Evolutionary conservation across 2,113 vertebrate species (phyloP).

Genomic region (Bubo bubo): DNA sequence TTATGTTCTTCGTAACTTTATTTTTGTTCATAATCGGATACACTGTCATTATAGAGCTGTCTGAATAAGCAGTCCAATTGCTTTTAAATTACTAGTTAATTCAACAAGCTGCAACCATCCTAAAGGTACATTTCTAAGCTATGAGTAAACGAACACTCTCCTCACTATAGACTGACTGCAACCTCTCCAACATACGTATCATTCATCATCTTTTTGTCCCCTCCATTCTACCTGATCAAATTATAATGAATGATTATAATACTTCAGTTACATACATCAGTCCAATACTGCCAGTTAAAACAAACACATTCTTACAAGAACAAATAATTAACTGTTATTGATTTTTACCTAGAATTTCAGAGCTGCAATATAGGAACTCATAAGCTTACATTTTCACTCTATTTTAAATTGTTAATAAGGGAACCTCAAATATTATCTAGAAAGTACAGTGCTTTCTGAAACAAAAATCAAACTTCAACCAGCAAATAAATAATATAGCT

Average conservation of each 20-base stretch:
- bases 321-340: not conserved
- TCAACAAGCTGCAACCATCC: not conserved
- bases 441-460: not conserved
- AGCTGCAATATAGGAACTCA: not conserved
- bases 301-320: not conserved
- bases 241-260: not conserved
- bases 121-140: not conserved
- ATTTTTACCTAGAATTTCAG: not conserved
- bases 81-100: not conserved
- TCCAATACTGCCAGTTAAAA: not conserved
- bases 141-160: not conserved
- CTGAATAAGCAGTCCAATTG: not conserved
- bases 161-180: not conserved
- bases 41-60: not conserved
- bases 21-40: not conserved
- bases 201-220: rapidly evolving
- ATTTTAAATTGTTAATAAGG: not conserved
- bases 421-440: not conserved
- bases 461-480: not conserved
- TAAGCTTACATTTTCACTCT: not conserved
- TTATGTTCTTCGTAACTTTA: not conserved
- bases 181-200: not conserved
- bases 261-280: not conserved
- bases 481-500: not conserved
- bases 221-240: not conserved